Evolutionary conservation across 2,113 vertebrate species (phyloP).

Genomic region (Odontophorus gujanensis): DNA sequence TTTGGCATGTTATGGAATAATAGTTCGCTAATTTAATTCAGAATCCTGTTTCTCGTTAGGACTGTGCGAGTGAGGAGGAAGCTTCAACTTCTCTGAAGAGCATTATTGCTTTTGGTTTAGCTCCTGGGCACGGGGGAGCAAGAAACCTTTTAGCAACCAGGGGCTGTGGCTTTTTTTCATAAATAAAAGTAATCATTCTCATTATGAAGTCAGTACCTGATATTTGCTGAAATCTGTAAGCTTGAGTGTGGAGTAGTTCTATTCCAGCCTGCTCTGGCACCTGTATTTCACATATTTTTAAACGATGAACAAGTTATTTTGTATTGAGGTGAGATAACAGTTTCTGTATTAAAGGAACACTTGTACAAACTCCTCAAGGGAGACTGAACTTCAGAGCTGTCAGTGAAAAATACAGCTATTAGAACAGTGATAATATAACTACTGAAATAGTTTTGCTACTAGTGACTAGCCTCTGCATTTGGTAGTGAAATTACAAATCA

Average conservation of each 20-base stretch:
- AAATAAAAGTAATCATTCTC: neutral
- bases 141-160: neutral
- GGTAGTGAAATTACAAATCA: neutral
- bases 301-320: neutral
- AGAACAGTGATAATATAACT: neutral
- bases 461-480: neutral
- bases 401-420: neutral
- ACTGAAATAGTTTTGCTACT: neutral
- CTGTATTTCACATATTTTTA: neutral
- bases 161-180: neutral
- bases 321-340: neutral
- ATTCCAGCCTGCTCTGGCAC: neutral
- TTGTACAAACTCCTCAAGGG: neutral
- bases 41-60: neutral
- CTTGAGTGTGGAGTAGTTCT: neutral
- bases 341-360: neutral
- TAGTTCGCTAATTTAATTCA: neutral
- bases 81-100: too few species aligned
- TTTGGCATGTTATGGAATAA: neutral
- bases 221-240: neutral
- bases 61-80: neutral
- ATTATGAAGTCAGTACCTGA: fast-evolving
- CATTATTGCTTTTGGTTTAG: neutral
- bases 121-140: neutral
- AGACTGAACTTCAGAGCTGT: neutral